Evolutionary conservation across 1,140 invertebrate species (phyloP).

Genomic region (Lordiphosa mommai): DNA sequence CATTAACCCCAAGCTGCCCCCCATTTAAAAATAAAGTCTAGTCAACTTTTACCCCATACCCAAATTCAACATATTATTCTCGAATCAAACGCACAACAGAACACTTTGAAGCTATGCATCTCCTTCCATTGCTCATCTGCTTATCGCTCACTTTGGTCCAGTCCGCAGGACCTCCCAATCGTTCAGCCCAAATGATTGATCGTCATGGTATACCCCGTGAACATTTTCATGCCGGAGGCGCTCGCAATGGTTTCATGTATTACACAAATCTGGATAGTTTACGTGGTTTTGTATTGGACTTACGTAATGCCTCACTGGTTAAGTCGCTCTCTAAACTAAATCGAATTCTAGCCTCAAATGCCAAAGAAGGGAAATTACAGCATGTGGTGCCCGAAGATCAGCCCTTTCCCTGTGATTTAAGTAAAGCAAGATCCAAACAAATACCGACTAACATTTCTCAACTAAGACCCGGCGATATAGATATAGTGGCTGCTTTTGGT

Average conservation of each 20-base stretch:
- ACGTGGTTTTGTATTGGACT: background rate
- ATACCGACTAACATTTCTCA: constrained; percentile 75
- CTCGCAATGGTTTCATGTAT: constrained; percentile 8
- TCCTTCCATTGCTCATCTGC: background rate
- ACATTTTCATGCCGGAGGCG: background rate
- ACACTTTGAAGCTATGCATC: background rate
- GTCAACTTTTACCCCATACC: no score
- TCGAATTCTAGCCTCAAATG: background rate
- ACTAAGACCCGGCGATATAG: constrained; percentile 84
- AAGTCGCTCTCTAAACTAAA: background rate
- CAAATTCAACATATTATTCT: no score
- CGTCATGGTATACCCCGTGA: background rate
- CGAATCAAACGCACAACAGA: no score
- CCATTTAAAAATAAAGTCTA: no score
- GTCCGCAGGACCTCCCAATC: background rate
- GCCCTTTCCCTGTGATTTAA: constrained; percentile 42
- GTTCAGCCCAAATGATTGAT: constrained; percentile 11
- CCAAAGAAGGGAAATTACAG: constrained; percentile 33
- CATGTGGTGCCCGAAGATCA: constrained; percentile 2
- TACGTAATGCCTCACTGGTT: constrained; percentile 9
- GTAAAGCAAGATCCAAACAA: constrained; percentile 45
- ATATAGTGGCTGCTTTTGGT: constrained; percentile 84
- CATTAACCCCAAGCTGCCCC: no score
- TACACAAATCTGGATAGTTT: constrained; percentile 25
- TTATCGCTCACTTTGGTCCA: background rate